These are phyloP conservation scores for Trimorus sp. DNA, from an alignment of 2,888 invertebrate species.

Conservation along the genomic window DNA sequence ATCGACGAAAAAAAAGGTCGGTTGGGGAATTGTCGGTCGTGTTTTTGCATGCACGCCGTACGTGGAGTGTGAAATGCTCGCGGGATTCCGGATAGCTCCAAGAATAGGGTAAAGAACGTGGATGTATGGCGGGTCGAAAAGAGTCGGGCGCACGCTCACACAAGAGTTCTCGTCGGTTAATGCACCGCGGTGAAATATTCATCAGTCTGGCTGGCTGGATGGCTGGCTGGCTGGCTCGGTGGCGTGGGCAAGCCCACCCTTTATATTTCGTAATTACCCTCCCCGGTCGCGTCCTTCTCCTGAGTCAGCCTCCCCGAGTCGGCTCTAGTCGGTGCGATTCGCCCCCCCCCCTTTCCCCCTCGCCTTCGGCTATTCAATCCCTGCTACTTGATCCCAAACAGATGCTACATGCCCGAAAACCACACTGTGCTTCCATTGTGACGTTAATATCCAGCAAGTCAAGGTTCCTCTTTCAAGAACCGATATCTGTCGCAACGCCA, in stretches of 20 bases:
- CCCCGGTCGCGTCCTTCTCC: conserved; percentile 72
- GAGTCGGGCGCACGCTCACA: conserved; percentile 52
- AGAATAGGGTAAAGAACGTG: conserved; percentile 64
- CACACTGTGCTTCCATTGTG: conserved; percentile 78
- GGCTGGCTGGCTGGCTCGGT: conserved; percentile 73
- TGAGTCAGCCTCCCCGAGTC: conserved; percentile 69
- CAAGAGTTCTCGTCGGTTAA: conserved; percentile 76
- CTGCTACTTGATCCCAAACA: conserved; percentile 80
- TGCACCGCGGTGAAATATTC: conserved; percentile 81
- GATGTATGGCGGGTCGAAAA: conserved; percentile 52
- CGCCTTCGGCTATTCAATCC: conserved; percentile 63
- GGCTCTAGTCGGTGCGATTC: conserved; percentile 32
- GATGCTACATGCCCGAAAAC: conserved; percentile 76
- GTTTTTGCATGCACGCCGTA: conserved; percentile 46
- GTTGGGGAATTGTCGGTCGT: neutral
- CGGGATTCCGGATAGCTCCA: conserved; percentile 53
- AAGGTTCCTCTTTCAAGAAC: conserved; percentile 54
- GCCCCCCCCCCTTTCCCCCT: conserved; percentile 17
- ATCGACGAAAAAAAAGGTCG: too few species aligned
- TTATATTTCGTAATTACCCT: conserved; percentile 81
- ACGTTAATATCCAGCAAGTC: conserved; percentile 73
- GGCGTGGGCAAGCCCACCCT: conserved; percentile 77
- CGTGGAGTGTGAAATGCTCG: conserved; percentile 61
- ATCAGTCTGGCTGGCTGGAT: conserved; percentile 78
- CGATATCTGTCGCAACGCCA: conserved; percentile 41